Evolutionary conservation across 2,888 invertebrate species (phyloP), one percentile per base, ranked within the genome.

Genomic region (Dasysyrphus tricinctus): DNA sequence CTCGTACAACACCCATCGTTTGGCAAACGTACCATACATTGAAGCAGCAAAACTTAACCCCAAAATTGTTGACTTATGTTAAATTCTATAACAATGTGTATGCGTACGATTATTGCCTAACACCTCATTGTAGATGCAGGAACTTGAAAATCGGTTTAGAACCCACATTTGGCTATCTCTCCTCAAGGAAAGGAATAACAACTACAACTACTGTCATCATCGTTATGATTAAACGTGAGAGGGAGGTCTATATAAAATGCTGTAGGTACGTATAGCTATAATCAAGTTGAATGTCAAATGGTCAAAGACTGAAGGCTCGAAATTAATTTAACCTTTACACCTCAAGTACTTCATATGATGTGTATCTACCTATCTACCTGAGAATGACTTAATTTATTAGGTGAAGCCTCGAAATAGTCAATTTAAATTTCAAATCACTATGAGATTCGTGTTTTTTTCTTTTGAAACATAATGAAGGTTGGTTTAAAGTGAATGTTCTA

Each of bases 281-380:
- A 24, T 24, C 24, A 24, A 24, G 39, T 54, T 67, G 39, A 81
- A 77, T 77, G 81, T 74, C 85, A 81, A 81, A 70, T 75, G 81
- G 81, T 85, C 85, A 85, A 77, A 29, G 61, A 56, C 11, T 74
- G 29, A 44, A 63, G 63, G 37, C 72, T 67, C 37, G 16, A 11
- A 39, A 54, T 81, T 37, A 34, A 63, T 32, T 37, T 49, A 19
- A 49, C 67, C 67, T 14, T 61, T 14, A 49, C 67, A 67, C 67
- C n/a, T 61, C 24, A 39, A 37, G 34, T 34, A 37, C 29, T 6
- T n/a, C 11, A 19, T n/a, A n/a, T n/a, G 3, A 4, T 24, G 39
- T 39, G 39, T 14, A 61, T 39, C 37, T 11, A 12, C n/a, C n/a
- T n/a, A n/a, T n/a, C n/a, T n/a, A 2, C 29, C 14, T 8, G 42